Evolutionary conservation across 2,113 vertebrate species (phyloP).

Genomic region (Myotis yumanensis): DNA sequence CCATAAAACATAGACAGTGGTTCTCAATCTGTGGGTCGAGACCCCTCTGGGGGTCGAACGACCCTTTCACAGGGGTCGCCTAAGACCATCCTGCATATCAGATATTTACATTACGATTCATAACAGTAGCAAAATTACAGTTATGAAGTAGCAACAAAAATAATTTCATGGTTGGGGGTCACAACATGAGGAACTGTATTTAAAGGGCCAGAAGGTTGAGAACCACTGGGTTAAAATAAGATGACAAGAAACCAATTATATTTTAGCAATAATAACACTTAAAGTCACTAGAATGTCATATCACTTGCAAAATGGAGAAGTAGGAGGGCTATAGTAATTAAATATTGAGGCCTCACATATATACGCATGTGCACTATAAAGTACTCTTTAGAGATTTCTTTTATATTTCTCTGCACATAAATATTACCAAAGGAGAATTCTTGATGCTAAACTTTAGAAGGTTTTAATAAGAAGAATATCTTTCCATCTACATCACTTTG

Average conservation of each 20-base stretch:
- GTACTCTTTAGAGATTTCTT: neutral
- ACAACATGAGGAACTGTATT: too few species aligned
- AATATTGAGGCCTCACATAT: neutral
- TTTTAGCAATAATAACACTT: slow-evolving; percentile 7
- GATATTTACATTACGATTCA: too few species aligned
- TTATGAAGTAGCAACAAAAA: too few species aligned
- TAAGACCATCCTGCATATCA: too few species aligned
- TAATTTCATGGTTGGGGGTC: too few species aligned
- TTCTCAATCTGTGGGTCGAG: too few species aligned
- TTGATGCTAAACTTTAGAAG: neutral
- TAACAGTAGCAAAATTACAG: too few species aligned
- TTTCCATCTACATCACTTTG: neutral
- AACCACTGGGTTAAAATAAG: neutral
- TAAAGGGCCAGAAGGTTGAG: too few species aligned
- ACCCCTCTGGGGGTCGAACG: too few species aligned
- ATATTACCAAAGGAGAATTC: neutral
- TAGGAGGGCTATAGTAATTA: neutral
- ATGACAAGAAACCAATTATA: neutral
- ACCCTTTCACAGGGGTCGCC: too few species aligned
- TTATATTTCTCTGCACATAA: neutral
- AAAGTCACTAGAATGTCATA: slow-evolving; percentile 34
- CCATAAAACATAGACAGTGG: neutral
- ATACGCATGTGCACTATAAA: neutral
- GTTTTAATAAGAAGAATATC: neutral
- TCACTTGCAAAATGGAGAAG: slow-evolving; percentile 6